A percentile compares a stretch with the other conserved stretches of the same genome.
Evolutionary conservation across 2,797 vertebrate genomes (phyloP).

Genomic region (Pipistrellus pipistrellus): DNA sequence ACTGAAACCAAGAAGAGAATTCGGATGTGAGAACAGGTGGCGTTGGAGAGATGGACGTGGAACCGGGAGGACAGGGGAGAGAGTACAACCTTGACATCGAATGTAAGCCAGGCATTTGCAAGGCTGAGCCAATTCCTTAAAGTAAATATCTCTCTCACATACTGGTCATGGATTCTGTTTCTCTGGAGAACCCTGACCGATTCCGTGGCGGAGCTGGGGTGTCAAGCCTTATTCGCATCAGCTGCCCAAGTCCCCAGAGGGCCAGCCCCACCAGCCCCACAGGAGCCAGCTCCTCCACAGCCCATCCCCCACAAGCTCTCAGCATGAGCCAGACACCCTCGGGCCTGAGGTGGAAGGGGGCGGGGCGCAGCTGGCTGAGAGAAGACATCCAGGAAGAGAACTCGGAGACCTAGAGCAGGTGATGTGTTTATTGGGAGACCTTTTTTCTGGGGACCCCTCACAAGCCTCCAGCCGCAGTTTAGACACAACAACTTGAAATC

Average conservation of each 20-base stretch:
- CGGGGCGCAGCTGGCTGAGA: no score
- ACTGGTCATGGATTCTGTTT: background rate
- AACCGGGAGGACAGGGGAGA: background rate
- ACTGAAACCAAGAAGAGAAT: background rate
- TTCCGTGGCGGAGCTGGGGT: background rate
- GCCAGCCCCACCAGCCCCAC: background rate
- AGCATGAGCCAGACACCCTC: background rate
- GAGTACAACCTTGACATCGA: background rate
- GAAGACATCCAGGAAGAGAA: background rate
- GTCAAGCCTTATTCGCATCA: no score
- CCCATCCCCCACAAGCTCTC: no score
- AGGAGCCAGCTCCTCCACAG: background rate
- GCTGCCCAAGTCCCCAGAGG: background rate
- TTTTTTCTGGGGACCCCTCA: background rate
- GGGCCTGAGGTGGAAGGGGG: accelerated
- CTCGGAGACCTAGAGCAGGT: background rate
- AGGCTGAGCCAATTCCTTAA: background rate
- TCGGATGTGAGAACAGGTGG: background rate
- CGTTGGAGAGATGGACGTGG: background rate
- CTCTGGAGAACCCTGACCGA: background rate
- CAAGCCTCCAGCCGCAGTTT: background rate
- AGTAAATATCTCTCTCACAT: background rate
- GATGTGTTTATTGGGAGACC: constrained; percentile 73
- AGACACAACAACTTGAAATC: constrained; percentile 24
- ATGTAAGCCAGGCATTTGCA: background rate